Percentiles rank a stretch among this genome's conserved stretches.
phyloP scores from a whole-genome alignment of 2,113 vertebrate species.

The Prunella fulvescens region DNA sequence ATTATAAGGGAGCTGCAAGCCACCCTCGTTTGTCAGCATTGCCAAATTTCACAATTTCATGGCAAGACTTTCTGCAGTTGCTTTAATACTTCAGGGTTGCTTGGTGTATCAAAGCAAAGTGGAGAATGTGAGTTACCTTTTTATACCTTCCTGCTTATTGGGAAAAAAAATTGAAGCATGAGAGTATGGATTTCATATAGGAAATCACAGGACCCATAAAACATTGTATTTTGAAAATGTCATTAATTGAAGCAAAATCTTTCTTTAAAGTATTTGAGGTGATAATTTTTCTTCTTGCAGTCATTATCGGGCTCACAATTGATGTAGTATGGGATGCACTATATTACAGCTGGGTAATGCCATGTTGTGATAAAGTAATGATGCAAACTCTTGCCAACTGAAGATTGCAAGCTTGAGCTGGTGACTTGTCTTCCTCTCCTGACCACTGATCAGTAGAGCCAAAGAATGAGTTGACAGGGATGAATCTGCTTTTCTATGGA shows the following conservation, averaged over 20 bases:
- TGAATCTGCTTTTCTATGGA: background rate
- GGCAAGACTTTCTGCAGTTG: background rate
- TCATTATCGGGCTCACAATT: background rate
- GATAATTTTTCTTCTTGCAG: background rate
- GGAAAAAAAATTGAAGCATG: background rate
- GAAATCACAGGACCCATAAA: background rate
- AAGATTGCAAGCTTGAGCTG: background rate
- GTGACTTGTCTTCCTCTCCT: background rate
- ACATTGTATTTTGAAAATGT: background rate
- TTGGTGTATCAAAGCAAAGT: background rate
- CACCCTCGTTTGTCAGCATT: background rate
- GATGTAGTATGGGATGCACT: background rate
- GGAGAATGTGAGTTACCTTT: background rate
- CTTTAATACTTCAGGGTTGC: background rate
- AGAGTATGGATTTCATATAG: background rate
- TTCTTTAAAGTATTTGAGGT: background rate
- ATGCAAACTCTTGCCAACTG: background rate
- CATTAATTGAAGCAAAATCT: background rate
- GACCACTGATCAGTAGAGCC: background rate
- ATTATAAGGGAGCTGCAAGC: background rate
- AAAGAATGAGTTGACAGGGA: background rate
- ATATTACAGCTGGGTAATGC: background rate
- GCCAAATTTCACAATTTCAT: conserved; percentile 26
- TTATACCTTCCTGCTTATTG: background rate
- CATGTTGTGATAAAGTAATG: background rate